phyloP scores from a whole-genome alignment of 2,113 vertebrate genomes.

The Phylloscopus whistleri region DNA sequence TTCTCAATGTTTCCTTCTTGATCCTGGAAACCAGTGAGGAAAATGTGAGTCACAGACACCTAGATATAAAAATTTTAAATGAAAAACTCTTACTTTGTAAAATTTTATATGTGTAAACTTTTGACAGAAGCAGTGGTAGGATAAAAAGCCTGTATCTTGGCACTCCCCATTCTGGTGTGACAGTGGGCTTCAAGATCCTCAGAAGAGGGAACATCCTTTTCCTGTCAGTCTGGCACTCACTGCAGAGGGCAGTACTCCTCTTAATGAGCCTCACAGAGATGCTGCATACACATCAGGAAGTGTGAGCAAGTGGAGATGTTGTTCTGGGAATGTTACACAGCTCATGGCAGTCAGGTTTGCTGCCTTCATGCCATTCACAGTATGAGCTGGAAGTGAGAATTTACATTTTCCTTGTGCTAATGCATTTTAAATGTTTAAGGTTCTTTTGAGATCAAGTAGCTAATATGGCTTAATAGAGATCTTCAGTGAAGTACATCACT shows the following conservation, averaged over 20 bases:
- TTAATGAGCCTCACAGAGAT: not conserved
- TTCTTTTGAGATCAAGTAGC: not conserved
- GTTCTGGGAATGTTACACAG: not conserved
- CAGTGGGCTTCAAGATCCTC: not conserved
- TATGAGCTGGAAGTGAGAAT: not conserved
- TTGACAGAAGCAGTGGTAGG: not conserved
- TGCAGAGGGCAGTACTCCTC: not conserved
- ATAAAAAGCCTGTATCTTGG: not conserved
- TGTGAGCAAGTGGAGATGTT: not conserved
- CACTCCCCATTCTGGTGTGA: not conserved
- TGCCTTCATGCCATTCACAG: not conserved
- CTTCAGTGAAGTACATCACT: not conserved
- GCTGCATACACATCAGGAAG: not conserved
- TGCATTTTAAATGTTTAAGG: not conserved
- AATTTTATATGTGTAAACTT: not conserved
- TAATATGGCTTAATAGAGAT: not conserved
- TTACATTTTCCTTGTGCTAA: not conserved
- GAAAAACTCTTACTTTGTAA: not conserved
- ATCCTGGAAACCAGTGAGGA: not conserved
- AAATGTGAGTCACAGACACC: constrained; percentile 36
- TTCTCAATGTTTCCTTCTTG: constrained; percentile 33
- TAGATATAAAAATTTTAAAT: constrained; percentile 15
- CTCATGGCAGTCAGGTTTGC: not conserved
- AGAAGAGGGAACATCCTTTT: not conserved
- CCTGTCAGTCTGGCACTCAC: not conserved